A percentile compares a stretch with the other conserved stretches of the same genome.
Evolutionary conservation across 2,797 vertebrate species (phyloP).

Genomic region (Sparus aurata): DNA sequence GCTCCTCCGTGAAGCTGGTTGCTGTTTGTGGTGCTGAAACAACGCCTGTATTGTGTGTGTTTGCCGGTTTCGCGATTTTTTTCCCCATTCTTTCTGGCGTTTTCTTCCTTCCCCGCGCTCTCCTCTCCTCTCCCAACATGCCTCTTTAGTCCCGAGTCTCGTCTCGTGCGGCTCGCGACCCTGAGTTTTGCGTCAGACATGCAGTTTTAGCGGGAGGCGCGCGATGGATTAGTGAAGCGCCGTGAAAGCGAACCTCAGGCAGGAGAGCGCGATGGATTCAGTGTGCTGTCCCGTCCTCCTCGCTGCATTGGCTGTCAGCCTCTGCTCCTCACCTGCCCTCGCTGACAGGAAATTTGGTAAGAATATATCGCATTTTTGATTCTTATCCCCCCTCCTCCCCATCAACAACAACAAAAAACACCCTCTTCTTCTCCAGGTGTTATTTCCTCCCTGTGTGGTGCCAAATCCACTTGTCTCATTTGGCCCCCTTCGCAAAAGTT

Average conservation of each 20-base stretch:
- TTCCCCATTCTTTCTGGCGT: not conserved
- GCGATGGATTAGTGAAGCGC: slow-evolving; percentile 76
- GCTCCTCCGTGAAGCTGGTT: slow-evolving; percentile 72
- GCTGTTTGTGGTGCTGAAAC: slow-evolving; percentile 87
- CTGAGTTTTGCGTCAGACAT: slow-evolving; percentile 50
- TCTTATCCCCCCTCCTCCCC: no score
- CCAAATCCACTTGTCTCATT: slow-evolving; percentile 7
- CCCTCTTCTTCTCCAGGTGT: not conserved
- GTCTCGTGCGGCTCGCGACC: slow-evolving; percentile 25
- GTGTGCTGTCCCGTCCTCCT: slow-evolving; percentile 74
- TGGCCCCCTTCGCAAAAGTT: no score
- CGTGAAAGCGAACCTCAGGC: slow-evolving; percentile 5
- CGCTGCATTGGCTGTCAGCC: slow-evolving; percentile 73
- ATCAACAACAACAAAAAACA: not conserved
- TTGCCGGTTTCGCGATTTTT: slow-evolving; percentile 24
- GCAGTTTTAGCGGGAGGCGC: slow-evolving; percentile 71
- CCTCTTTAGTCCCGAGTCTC: slow-evolving; percentile 17
- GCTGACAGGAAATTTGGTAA: slow-evolving; percentile 86
- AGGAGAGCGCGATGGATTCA: slow-evolving; percentile 81
- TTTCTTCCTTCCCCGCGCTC: not conserved
- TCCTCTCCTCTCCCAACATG: slow-evolving; percentile 15
- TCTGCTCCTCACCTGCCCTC: slow-evolving; percentile 67
- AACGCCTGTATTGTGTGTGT: slow-evolving; percentile 69
- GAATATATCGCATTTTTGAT: slow-evolving; percentile 7
- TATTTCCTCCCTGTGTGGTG: not conserved